phyloP scores from a whole-genome alignment of 1,140 invertebrate genomes.

The Drosophila bipectinata region DNA sequence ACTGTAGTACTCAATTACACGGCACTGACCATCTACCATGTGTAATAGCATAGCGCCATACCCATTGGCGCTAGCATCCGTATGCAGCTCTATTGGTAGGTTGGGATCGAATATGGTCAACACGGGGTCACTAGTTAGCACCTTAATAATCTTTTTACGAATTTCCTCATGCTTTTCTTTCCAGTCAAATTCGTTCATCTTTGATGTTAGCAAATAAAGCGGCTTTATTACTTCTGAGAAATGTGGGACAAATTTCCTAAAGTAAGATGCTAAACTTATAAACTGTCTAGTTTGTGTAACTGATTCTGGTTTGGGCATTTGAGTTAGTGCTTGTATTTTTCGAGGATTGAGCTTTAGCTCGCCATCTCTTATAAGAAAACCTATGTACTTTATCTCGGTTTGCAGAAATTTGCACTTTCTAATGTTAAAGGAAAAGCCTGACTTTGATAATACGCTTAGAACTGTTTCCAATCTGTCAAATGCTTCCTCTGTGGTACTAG shows the following conservation, averaged over 20 bases:
- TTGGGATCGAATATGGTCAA: no score
- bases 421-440: no score
- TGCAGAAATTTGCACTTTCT: no score
- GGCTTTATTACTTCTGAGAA: constrained; percentile 3
- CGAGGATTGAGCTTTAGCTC: neutral
- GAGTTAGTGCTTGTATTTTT: neutral
- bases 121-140: neutral
- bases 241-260: neutral
- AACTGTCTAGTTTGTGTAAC: constrained; percentile 12
- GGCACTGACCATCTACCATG: neutral
- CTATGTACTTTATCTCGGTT: no score
- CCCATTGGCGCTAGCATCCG: no score
- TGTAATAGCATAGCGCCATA: neutral
- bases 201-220: neutral
- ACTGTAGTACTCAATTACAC: constrained; percentile 4
- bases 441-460: no score
- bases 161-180: neutral
- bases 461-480: no score
- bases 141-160: neutral
- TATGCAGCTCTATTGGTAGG: no score
- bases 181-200: neutral
- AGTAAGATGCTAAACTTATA: constrained; percentile 3
- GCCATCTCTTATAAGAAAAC: no score
- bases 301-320: neutral
- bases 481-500: no score